These are phyloP conservation scores for Aelia acuminata DNA, from an alignment of 2,888 invertebrate genomes.

Conservation along the genomic window DNA sequence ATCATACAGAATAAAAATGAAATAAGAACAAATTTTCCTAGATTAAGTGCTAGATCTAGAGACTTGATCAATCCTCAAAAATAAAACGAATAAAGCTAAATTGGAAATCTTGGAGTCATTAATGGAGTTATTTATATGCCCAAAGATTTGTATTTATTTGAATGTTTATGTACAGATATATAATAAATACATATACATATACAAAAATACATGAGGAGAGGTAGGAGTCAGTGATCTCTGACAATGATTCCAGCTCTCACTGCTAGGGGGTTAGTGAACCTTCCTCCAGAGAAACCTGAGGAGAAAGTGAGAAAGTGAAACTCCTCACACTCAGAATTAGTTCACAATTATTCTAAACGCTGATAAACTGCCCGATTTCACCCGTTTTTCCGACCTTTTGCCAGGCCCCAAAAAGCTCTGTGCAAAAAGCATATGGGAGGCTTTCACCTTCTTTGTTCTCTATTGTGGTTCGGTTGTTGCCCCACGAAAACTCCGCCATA, in stretches of 20 bases:
- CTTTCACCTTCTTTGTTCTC: conserved; percentile 28
- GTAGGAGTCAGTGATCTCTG: neutral
- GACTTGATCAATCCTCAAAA: too few relatives aligned
- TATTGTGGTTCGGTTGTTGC: conserved; percentile 35
- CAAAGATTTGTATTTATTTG: too few relatives aligned
- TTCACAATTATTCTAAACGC: conserved; percentile 44
- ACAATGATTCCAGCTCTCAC: neutral
- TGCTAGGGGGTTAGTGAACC: neutral
- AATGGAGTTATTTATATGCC: too few relatives aligned
- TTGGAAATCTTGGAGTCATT: too few relatives aligned
- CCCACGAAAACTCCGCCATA: conserved; percentile 32
- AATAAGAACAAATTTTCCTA: too few relatives aligned
- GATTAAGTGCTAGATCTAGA: too few relatives aligned
- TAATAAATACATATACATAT: neutral
- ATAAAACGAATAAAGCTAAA: too few relatives aligned
- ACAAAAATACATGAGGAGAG: neutral
- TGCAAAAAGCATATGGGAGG: conserved; percentile 24
- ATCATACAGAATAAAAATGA: too few relatives aligned
- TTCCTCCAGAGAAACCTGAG: neutral
- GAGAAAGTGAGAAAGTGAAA: conserved; percentile 50
- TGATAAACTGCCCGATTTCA: conserved; percentile 37
- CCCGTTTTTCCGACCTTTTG: conserved; percentile 31
- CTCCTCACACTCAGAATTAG: conserved; percentile 25
- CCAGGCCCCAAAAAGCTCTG: neutral
- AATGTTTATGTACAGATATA: neutral